These are phyloP conservation scores for Hoplodrina blanda DNA, from an alignment of 2,888 invertebrate genomes.

Conservation along the genomic window DNA sequence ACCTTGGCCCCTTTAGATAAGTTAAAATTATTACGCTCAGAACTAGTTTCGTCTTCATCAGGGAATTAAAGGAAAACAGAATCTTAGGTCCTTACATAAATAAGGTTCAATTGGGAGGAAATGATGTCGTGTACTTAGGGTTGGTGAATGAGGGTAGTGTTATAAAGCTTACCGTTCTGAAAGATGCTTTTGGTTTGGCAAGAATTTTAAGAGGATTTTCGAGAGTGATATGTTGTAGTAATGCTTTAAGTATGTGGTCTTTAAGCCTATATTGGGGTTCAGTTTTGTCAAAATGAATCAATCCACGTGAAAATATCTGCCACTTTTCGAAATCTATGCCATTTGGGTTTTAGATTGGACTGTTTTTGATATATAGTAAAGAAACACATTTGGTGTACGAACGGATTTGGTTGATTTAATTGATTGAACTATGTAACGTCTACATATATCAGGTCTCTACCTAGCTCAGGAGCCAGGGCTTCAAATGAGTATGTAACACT, in stretches of 20 bases:
- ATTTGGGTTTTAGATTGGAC: background rate
- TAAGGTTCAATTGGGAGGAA: slow-evolving; percentile 47
- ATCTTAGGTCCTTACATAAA: slow-evolving; percentile 29
- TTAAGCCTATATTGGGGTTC: background rate
- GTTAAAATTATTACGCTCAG: slow-evolving; percentile 38
- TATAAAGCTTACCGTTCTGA: slow-evolving; percentile 12
- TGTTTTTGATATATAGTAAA: background rate
- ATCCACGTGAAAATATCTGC: too few species aligned
- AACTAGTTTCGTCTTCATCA: slow-evolving; percentile 30
- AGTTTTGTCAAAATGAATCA: too few species aligned
- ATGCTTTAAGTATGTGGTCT: background rate
- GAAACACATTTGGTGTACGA: too few species aligned
- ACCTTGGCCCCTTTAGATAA: slow-evolving; percentile 44
- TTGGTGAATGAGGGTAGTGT: slow-evolving; percentile 17
- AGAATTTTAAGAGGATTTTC: slow-evolving; percentile 14
- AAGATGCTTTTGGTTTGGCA: background rate
- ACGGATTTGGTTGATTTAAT: too few species aligned
- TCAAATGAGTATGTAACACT: too few species aligned
- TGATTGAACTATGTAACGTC: too few species aligned
- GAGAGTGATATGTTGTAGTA: background rate
- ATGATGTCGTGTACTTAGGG: slow-evolving; percentile 22
- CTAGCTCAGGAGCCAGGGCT: too few species aligned
- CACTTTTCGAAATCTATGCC: too few species aligned
- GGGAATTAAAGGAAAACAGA: slow-evolving; percentile 30
- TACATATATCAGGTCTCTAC: too few species aligned